Percentiles rank a stretch among this genome's conserved stretches.
These are phyloP conservation scores for Poliocrania exsul DNA, from an alignment of 2,797 vertebrate species.

Conservation along the genomic window DNA sequence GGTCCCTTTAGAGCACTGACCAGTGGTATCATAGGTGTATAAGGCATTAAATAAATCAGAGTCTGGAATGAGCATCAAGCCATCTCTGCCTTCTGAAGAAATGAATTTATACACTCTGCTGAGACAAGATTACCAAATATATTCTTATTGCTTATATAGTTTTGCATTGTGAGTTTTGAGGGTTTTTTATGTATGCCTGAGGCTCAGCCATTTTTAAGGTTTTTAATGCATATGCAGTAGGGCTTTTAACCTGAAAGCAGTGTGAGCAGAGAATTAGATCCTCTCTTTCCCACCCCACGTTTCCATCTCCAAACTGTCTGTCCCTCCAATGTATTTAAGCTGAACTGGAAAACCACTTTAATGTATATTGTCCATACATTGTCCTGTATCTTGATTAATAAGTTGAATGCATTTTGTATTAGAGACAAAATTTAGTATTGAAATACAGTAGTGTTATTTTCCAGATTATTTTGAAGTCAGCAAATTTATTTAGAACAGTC, in stretches of 20 bases:
- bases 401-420: background rate
- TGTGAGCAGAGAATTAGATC: background rate
- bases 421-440: background rate
- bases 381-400: background rate
- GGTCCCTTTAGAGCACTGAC: background rate
- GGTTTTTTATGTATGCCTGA: background rate
- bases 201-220: background rate
- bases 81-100: background rate
- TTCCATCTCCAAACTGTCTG: background rate
- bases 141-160: background rate
- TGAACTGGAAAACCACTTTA: background rate
- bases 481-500: background rate
- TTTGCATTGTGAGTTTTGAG: background rate
- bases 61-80: background rate
- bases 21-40: fast-evolving
- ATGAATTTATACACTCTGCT: background rate
- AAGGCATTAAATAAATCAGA: background rate
- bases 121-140: background rate
- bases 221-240: background rate
- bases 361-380: background rate
- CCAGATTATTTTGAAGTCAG: background rate
- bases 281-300: background rate
- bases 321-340: background rate
- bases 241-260: background rate
- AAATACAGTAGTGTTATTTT: background rate